These are phyloP conservation scores for Trematomus bernacchii DNA, from an alignment of 2,797 vertebrate genomes.

Conservation along the genomic window DNA sequence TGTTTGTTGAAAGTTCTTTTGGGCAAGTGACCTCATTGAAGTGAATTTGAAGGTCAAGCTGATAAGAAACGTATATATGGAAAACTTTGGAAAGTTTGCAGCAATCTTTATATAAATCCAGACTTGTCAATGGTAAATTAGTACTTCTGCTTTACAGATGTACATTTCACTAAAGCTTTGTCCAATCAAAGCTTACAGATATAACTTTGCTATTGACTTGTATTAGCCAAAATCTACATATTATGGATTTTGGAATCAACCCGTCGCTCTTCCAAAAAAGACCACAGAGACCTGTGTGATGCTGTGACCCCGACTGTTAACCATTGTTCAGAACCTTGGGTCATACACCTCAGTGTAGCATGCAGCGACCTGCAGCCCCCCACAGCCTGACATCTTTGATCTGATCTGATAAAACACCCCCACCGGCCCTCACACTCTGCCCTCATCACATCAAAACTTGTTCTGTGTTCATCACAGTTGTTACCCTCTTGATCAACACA, in stretches of 20 bases:
- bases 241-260: neutral
- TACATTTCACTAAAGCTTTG: too few relatives aligned
- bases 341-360: conserved; percentile 22
- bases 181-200: too few relatives aligned
- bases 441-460: conserved; percentile 33
- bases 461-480: neutral
- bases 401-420: conserved; percentile 32
- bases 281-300: neutral
- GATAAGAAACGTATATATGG: too few relatives aligned
- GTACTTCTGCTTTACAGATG: too few relatives aligned
- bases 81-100: too few relatives aligned
- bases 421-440: conserved; percentile 24
- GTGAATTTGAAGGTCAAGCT: too few relatives aligned
- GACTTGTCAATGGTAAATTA: too few relatives aligned
- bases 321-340: conserved; percentile 11
- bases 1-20: too few relatives aligned
- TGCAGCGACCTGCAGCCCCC: conserved; percentile 9
- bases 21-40: too few relatives aligned
- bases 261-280: neutral
- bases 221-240: neutral
- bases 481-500: neutral
- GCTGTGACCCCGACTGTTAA: neutral
- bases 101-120: too few relatives aligned
- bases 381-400: conserved; percentile 27
- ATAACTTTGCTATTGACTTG: neutral